Percentiles rank a stretch among this genome's conserved stretches.
Evolutionary conservation across 2,888 invertebrate genomes (phyloP).

Genomic region (Patella caerulea): DNA sequence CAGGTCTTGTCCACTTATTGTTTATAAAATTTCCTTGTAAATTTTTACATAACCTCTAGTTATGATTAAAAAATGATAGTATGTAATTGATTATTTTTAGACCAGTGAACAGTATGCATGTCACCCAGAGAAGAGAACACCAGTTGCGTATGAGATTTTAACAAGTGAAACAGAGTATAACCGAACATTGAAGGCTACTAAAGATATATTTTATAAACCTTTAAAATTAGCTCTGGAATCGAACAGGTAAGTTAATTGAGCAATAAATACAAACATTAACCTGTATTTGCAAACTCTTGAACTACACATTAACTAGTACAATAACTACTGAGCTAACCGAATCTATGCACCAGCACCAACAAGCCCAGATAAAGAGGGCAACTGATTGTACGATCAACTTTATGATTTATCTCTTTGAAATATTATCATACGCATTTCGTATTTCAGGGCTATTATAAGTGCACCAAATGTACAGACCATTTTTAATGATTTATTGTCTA

Average conservation of each 20-base stretch:
- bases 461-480: constrained; percentile 67
- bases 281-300: too few relatives aligned
- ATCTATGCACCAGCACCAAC: too few relatives aligned
- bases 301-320: too few relatives aligned
- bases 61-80: neutral
- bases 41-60: neutral
- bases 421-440: neutral
- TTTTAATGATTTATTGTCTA: constrained; percentile 63
- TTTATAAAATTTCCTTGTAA: neutral
- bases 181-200: constrained; percentile 58
- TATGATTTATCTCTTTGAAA: neutral
- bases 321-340: too few relatives aligned
- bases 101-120: constrained; percentile 53
- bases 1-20: neutral
- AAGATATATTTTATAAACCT: constrained; percentile 62
- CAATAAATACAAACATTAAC: too few relatives aligned
- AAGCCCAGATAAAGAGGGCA: too few relatives aligned
- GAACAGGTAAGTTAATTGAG: constrained; percentile 53
- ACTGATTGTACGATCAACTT: too few relatives aligned
- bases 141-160: constrained; percentile 64
- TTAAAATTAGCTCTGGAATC: constrained; percentile 63
- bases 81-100: constrained; percentile 38
- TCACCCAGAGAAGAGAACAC: constrained; percentile 63
- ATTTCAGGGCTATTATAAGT: constrained; percentile 65
- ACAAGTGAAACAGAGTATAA: constrained; percentile 66